Evolutionary conservation across 2,113 vertebrate genomes (phyloP), one percentile per base, ranked within the genome.

Genomic region (Zosterops hypoxanthus): DNA sequence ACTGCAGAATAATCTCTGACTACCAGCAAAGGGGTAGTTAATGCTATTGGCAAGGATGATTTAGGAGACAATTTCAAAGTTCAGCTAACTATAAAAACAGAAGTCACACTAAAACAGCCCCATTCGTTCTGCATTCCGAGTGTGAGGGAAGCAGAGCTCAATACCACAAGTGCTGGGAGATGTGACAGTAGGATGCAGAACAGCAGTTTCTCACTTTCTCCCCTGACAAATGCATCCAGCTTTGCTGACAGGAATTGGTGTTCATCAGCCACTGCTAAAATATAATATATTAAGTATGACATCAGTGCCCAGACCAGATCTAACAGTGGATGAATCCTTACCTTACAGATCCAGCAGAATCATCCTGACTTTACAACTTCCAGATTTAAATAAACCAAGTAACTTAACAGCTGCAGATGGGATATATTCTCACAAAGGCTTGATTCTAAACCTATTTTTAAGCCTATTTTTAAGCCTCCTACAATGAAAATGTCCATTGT

Each of bases 11-110:
- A 95, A 94, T 92, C 85, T 96, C 86, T 76, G 85, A 94, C 86
- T 94, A 96, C 93, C 83, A 94, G 90, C 82, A 91, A 91, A 96
- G 72, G 64, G 81, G 68, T 90, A 94, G 95, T 80, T 96, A 96
- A 96, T 82, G 57, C 77, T 92, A 81, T 79, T 78, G 91, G 90
- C 90, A 95, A 93, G 90, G 68, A 82, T 93, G 92, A 95, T 97
- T 96, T 96, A 96, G 88, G 91, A 95, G 91, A 39, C 82, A 64
- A 81, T 83, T 95, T 92, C 88, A 71, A 92, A 96, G 93, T 87
- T 81, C 90, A 78, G 88, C 92, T 96, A 92, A 92, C 94, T 96
- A 92, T 95, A 95, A 96, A 96, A 94, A 52, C 76, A 96, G 94
- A 93, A 95, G 61, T 75, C 90, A 6, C 42, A 59, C 59, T 88